A percentile compares a stretch with the other conserved stretches of the same genome.
Conservation (phyloP, 2,113 vertebrate species). For the Girardinichthys multiradiatus region DNA sequence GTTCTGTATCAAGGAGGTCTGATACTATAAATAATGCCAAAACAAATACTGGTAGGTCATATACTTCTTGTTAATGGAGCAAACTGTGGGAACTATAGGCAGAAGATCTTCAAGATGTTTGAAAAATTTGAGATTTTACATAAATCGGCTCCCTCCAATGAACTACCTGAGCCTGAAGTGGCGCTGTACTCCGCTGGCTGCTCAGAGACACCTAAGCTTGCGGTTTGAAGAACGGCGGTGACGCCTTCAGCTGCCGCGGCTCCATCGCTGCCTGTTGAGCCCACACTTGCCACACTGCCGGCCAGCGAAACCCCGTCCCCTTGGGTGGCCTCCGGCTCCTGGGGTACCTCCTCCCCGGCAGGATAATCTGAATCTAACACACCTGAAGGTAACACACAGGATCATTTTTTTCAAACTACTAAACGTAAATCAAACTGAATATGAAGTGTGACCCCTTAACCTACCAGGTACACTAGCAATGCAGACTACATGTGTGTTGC, state of each 20-base stretch:
- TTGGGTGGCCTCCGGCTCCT: constrained; percentile 83
- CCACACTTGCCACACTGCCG: constrained; percentile 76
- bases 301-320: constrained; percentile 82
- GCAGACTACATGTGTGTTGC: constrained; percentile 95
- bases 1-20: too few species aligned
- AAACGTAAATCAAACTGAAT: background rate
- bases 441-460: constrained; percentile 21
- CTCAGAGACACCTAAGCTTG: constrained; percentile 83
- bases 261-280: constrained; percentile 85
- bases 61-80: too few species aligned
- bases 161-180: constrained; percentile 56
- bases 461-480: constrained; percentile 95
- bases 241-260: constrained; percentile 84
- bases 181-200: constrained; percentile 82
- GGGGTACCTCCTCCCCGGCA: constrained; percentile 90
- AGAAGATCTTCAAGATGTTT: too few species aligned
- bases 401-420: background rate
- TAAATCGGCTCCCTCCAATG: background rate
- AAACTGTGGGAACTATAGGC: too few species aligned
- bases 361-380: constrained; percentile 91
- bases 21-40: too few species aligned
- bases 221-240: constrained; percentile 87
- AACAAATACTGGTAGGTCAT: too few species aligned
- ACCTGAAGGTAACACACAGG: constrained; percentile 72
- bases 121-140: too few species aligned